phyloP scores from a whole-genome alignment of 2,113 vertebrate genomes.

The Sceloporus undulatus region DNA sequence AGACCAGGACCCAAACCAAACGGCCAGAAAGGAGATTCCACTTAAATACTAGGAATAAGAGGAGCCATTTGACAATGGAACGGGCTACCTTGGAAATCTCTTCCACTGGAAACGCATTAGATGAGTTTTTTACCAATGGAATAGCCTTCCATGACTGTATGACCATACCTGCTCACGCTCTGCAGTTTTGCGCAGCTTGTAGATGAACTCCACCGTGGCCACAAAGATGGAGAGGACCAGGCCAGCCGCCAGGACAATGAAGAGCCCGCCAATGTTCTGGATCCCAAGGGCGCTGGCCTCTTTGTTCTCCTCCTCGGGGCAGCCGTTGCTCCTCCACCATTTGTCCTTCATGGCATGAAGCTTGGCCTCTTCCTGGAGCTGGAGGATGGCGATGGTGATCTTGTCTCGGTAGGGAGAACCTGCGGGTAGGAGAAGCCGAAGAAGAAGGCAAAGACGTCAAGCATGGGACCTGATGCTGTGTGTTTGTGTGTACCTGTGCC shows the following conservation, averaged over 20 bases:
- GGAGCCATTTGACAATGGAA: too few species aligned
- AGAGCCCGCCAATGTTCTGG: conserved; percentile 97
- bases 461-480: too few species aligned
- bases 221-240: conserved; percentile 95
- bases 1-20: too few species aligned
- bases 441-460: neutral
- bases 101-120: too few species aligned
- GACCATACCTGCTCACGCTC: conserved; percentile 91
- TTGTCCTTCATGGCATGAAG: conserved; percentile 97
- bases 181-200: conserved; percentile 93
- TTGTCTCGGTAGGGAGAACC: conserved; percentile 98
- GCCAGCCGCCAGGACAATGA: conserved; percentile 95
- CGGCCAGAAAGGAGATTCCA: too few species aligned
- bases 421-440: conserved; percentile 57
- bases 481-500: too few species aligned
- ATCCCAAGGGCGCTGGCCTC: conserved; percentile 95
- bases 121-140: too few species aligned
- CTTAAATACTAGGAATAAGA: too few species aligned
- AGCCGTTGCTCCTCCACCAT: conserved; percentile 95
- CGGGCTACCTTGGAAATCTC: too few species aligned
- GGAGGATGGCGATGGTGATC: conserved; percentile 97
- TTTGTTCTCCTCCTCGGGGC: conserved; percentile 91
- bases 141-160: neutral
- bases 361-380: conserved; percentile 96
- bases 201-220: conserved; percentile 96